Evolutionary conservation across 1,140 invertebrate species (phyloP).

Genomic region (Rhyacophila brunnea): DNA sequence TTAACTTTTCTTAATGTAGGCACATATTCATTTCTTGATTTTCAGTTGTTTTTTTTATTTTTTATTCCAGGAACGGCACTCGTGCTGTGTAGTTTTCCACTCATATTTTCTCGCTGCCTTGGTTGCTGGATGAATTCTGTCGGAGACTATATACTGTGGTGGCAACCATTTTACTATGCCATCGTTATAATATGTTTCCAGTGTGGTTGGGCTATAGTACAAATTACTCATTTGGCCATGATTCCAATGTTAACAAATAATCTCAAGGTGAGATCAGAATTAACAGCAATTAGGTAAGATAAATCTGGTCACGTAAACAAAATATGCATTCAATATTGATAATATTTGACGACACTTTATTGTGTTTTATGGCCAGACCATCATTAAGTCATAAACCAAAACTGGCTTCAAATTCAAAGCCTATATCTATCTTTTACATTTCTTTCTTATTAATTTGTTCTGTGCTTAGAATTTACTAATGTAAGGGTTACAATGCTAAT

Average conservation of each 20-base stretch:
- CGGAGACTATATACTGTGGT: conserved; percentile 48
- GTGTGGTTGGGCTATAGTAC: conserved; percentile 86
- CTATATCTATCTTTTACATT: no score
- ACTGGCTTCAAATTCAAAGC: no score
- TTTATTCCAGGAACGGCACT: conserved; percentile 57
- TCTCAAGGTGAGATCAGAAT: conserved; percentile 66
- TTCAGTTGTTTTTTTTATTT: no score
- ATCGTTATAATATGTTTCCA: conserved; percentile 83
- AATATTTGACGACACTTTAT: no score
- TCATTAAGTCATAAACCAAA: no score
- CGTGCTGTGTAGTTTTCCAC: conserved; percentile 70
- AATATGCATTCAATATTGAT: no score
- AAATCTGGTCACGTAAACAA: not conserved
- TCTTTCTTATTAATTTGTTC: no score
- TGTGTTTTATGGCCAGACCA: no score
- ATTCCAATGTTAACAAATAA: conserved; percentile 76
- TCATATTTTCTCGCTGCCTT: conserved; percentile 75
- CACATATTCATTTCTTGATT: no score
- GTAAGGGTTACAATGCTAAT: no score
- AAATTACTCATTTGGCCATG: conserved; percentile 88
- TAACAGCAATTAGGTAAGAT: conserved; percentile 74
- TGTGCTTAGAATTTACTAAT: no score
- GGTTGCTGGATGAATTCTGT: conserved; percentile 47
- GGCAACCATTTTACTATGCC: conserved; percentile 70
- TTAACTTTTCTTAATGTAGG: no score